A percentile compares a stretch with the other conserved stretches of the same genome.
Evolutionary conservation across 2,113 vertebrate genomes (phyloP).

Genomic region (Chionomys nivalis): DNA sequence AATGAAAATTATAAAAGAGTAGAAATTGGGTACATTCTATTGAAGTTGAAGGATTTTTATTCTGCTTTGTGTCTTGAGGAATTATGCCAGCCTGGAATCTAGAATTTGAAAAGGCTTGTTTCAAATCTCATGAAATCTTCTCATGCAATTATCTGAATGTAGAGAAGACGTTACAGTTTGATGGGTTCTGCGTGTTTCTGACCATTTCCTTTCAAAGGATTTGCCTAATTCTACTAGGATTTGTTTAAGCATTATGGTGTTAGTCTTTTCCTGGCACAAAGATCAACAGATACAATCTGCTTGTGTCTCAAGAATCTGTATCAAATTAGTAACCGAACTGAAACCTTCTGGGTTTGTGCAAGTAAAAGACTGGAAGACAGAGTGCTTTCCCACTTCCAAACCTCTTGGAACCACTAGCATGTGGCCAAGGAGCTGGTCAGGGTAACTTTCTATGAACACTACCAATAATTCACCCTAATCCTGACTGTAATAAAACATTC

Average conservation of each 20-base stretch:
- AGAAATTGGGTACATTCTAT: conserved; percentile 80
- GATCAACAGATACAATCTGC: neutral
- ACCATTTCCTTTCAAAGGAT: neutral
- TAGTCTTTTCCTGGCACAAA: neutral
- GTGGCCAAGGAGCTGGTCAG: neutral
- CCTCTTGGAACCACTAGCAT: neutral
- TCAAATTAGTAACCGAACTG: neutral
- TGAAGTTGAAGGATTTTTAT: conserved; percentile 60
- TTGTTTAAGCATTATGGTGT: neutral
- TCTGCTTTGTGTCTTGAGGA: conserved; percentile 21
- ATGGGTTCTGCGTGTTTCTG: neutral
- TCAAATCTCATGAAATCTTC: conserved; percentile 7
- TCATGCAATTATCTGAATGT: conserved; percentile 1
- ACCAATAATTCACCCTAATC: neutral
- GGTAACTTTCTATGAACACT: neutral
- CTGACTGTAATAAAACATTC: neutral
- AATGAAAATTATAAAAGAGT: conserved; percentile 72
- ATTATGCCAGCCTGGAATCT: neutral
- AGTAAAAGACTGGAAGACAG: neutral
- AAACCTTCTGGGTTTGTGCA: neutral
- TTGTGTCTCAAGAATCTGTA: neutral
- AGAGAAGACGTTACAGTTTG: neutral
- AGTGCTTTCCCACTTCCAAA: neutral
- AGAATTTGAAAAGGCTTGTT: conserved; percentile 48
- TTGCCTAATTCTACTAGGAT: neutral